These are phyloP conservation scores for Pseudomyrmex cubaensis DNA, from an alignment of 1,140 invertebrate species.

Conservation along the genomic window DNA sequence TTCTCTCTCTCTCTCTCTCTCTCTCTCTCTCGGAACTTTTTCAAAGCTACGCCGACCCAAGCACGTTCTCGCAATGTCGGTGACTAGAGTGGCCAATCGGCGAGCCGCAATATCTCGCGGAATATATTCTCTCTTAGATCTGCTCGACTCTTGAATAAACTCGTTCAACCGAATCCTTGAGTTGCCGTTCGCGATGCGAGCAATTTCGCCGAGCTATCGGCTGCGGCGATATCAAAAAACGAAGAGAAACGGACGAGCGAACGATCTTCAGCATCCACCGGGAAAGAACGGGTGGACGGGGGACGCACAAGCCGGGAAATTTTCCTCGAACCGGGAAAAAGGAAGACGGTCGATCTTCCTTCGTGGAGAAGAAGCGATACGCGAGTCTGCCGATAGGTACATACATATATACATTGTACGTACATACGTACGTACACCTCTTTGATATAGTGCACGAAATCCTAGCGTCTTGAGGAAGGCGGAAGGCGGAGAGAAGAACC, in stretches of 20 bases:
- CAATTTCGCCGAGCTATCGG: constrained; percentile 42
- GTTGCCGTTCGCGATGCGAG: constrained; percentile 10
- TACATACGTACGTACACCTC: constrained; percentile 21
- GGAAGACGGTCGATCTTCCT: constrained; percentile 65
- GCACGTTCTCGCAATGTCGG: background rate
- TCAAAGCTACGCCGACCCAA: background rate
- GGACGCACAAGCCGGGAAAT: constrained; percentile 37
- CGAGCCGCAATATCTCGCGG: background rate
- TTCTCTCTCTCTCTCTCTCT: background rate
- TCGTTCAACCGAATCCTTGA: constrained; percentile 7
- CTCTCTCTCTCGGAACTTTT: background rate
- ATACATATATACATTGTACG: constrained; percentile 11
- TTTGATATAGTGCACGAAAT: constrained; percentile 71
- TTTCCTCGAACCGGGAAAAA: constrained; percentile 53
- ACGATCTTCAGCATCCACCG: constrained; percentile 57
- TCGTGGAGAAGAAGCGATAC: constrained; percentile 38
- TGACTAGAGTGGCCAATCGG: background rate
- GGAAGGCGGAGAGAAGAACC: constrained; percentile 79
- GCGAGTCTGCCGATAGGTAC: constrained; percentile 59
- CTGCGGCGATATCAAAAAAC: constrained; percentile 39
- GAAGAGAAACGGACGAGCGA: constrained; percentile 40
- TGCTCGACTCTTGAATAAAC: constrained; percentile 35
- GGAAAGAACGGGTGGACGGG: constrained; percentile 10
- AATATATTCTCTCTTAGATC: constrained; percentile 39
- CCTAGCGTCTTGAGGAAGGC: constrained; percentile 83